Evolutionary conservation across 2,797 vertebrate genomes (phyloP).

Genomic region (Tapera naevia): DNA sequence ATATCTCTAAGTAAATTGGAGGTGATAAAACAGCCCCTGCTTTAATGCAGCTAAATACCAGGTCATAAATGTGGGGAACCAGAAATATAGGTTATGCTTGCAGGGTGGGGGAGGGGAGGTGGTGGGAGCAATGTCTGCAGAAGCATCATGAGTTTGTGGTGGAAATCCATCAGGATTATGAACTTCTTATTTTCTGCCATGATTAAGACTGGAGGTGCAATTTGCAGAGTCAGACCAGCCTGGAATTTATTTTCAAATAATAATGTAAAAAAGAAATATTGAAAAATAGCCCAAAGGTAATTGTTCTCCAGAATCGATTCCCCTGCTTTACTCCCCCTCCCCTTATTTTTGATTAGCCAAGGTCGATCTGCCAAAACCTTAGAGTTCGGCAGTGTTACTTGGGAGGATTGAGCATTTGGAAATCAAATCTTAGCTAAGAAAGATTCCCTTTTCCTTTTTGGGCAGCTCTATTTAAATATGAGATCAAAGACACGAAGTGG

Average conservation of each 20-base stretch:
- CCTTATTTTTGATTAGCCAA: neutral
- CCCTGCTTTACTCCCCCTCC: neutral
- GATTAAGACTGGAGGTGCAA: neutral
- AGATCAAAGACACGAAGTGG: conserved; percentile 12
- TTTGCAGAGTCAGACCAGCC: neutral
- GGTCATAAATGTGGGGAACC: neutral
- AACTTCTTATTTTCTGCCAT: neutral
- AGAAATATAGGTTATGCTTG: neutral
- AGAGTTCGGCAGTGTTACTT: neutral
- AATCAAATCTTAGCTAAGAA: neutral
- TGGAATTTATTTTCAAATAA: conserved; percentile 7
- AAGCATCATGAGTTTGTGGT: neutral
- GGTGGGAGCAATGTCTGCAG: neutral
- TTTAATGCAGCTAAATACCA: conserved; percentile 39
- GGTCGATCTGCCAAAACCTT: neutral
- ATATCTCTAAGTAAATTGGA: conserved; percentile 46
- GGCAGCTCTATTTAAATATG: neutral
- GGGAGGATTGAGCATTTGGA: neutral
- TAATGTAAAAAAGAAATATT: neutral
- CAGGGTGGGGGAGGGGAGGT: neutral
- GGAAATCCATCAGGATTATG: neutral
- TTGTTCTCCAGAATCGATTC: neutral
- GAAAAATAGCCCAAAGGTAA: neutral
- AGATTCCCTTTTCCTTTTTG: neutral
- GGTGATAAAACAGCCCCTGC: conserved; percentile 35